Evolutionary conservation across 2,113 vertebrate species (phyloP).

Genomic region (Psammodynastes pulverulentus): DNA sequence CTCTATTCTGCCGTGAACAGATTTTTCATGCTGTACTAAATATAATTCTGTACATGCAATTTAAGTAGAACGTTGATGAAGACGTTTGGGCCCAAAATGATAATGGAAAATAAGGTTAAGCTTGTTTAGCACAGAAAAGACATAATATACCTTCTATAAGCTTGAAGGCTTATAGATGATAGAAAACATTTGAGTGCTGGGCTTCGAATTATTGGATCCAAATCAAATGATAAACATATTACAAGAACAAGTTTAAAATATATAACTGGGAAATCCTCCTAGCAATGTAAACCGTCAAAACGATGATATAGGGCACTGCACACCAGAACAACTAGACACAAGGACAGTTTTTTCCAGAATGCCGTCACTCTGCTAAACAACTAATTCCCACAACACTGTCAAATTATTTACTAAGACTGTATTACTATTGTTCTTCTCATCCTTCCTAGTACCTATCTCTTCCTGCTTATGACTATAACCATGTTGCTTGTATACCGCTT

Average conservation of each 20-base stretch:
- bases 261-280: neutral
- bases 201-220: neutral
- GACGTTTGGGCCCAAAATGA: neutral
- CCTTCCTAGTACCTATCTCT: too few species aligned
- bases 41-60: neutral
- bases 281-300: neutral
- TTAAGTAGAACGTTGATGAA: neutral
- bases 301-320: too few species aligned
- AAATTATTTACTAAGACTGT: too few species aligned
- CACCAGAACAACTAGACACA: too few species aligned
- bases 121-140: neutral
- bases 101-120: neutral
- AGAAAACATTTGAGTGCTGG: neutral
- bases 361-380: too few species aligned
- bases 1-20: neutral
- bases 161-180: neutral
- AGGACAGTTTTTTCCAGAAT: too few species aligned
- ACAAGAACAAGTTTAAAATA: too few species aligned
- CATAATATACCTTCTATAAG: too few species aligned
- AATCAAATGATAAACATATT: neutral
- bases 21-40: neutral
- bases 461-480: too few species aligned
- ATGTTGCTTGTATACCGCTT: too few species aligned
- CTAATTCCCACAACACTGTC: too few species aligned
- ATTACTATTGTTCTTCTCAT: too few species aligned